Evolutionary conservation across 2,797 vertebrate genomes (phyloP).

Genomic region (Luscinia megarhynchos): DNA sequence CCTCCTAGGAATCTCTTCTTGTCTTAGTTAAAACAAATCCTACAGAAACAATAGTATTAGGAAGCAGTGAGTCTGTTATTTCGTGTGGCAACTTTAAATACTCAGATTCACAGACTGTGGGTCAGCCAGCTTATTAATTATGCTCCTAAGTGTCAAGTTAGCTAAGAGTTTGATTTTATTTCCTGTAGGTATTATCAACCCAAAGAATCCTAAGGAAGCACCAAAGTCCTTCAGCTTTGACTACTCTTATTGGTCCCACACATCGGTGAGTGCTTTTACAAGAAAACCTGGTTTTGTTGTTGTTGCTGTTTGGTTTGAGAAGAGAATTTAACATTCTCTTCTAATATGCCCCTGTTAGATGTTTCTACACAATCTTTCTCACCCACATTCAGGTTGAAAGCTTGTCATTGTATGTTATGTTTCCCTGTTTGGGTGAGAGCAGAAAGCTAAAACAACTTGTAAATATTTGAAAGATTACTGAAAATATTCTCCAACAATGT

Average conservation of each 20-base stretch:
- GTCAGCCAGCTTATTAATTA: neutral
- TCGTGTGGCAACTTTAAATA: neutral
- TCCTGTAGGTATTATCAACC: slow-evolving; percentile 91
- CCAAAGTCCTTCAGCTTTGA: slow-evolving; percentile 99
- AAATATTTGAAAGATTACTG: neutral
- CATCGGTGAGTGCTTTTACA: slow-evolving; percentile 85
- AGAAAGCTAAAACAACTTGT: neutral
- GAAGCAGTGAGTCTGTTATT: neutral
- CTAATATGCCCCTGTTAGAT: neutral
- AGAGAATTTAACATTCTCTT: neutral
- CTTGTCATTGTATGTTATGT: neutral
- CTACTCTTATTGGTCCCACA: slow-evolving; percentile 99
- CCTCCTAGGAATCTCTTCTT: neutral
- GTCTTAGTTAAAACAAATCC: neutral
- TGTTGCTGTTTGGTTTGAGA: neutral
- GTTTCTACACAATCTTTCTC: neutral
- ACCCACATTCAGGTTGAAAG: neutral
- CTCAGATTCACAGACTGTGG: neutral
- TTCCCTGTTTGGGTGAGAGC: neutral
- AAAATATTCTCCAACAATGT: neutral
- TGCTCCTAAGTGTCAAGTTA: neutral
- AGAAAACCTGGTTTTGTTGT: neutral
- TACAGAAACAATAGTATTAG: neutral
- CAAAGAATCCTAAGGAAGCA: slow-evolving; percentile 98
- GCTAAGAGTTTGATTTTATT: slow-evolving; percentile 12